These are phyloP conservation scores for Ryuthela nishihirai DNA, from an alignment of 2,888 invertebrate genomes.

Conservation along the genomic window DNA sequence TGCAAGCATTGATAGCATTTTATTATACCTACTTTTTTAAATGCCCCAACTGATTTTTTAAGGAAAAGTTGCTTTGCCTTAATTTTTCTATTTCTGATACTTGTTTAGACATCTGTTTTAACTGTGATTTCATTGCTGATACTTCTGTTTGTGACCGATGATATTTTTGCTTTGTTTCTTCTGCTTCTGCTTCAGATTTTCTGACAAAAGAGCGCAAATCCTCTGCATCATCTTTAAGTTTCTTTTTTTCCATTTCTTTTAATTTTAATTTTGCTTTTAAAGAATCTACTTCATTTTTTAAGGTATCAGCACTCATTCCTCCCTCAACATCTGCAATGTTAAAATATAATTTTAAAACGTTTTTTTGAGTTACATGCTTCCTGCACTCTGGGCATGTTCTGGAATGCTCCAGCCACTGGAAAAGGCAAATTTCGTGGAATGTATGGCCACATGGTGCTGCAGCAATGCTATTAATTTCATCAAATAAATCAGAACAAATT, in stretches of 20 bases:
- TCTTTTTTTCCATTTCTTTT: neutral
- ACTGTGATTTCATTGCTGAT: neutral
- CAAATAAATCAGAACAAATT: constrained; percentile 1
- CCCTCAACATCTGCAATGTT: neutral
- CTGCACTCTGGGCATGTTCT: neutral
- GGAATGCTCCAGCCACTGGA: neutral
- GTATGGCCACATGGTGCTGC: neutral
- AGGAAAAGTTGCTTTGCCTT: neutral
- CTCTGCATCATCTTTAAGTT: neutral
- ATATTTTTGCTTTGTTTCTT: neutral
- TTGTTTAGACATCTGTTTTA: neutral
- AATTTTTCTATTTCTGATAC: neutral
- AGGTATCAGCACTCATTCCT: neutral
- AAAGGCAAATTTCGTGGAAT: neutral
- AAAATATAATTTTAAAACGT: neutral
- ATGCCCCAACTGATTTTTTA: neutral
- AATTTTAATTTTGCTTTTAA: neutral
- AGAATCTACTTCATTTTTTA: neutral
- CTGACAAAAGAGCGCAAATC: neutral
- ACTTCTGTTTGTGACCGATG: neutral
- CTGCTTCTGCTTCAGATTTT: neutral
- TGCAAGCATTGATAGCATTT: too few species aligned
- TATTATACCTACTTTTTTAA: neutral
- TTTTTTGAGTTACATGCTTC: neutral
- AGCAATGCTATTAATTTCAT: neutral